Conservation (phyloP, 1,140 invertebrate genomes). For the Brachionus angularis region DNA sequence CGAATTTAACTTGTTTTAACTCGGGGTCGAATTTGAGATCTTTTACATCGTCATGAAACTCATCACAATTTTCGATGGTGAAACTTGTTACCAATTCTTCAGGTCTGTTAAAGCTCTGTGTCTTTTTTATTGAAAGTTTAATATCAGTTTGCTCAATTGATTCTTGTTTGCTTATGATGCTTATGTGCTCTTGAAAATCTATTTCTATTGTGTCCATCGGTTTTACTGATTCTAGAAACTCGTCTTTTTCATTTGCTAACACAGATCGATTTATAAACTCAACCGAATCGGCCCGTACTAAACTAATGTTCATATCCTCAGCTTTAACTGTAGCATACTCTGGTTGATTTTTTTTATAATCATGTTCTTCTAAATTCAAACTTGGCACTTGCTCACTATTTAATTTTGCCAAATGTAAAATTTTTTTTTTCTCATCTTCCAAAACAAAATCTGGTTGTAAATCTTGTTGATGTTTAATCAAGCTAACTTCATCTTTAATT, state of each 20-base stretch:
- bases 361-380: neutral
- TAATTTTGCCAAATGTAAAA: neutral
- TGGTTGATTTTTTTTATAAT: neutral
- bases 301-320: too few species aligned
- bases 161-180: neutral
- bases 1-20: conserved; percentile 1
- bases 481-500: neutral
- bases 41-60: neutral
- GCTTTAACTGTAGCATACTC: neutral
- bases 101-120: neutral
- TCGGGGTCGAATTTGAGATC: neutral
- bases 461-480: too few species aligned
- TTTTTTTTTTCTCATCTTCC: too few species aligned
- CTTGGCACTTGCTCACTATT: neutral
- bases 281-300: too few species aligned
- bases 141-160: neutral
- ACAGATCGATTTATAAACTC: neutral
- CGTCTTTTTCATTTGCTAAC: neutral
- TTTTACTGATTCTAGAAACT: conserved; percentile 11
- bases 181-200: conserved; percentile 19
- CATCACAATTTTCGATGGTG: conserved; percentile 4
- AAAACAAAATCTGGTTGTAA: too few species aligned
- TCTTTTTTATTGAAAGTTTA: conserved; percentile 16
- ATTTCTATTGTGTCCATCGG: neutral
- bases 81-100: neutral